A percentile compares a stretch with the other conserved stretches of the same genome.
phyloP scores from a whole-genome alignment of 2,888 invertebrate species.

The Drosophila birchii region DNA sequence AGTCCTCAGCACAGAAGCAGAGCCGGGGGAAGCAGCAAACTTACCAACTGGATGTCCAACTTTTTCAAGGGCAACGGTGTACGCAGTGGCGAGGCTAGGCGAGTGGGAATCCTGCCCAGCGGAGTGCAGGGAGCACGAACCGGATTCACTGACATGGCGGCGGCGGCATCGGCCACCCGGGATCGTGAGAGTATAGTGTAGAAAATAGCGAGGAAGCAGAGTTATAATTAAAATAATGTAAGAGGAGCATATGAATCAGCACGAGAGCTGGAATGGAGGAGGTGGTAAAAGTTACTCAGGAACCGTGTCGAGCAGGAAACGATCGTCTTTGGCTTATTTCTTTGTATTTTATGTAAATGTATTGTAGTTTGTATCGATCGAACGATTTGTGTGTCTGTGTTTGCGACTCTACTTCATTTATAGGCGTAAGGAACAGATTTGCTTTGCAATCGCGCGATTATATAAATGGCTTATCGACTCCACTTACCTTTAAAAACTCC shows the following conservation, averaged over 20 bases:
- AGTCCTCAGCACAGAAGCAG: conserved; percentile 45
- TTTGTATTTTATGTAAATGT: conserved; percentile 61
- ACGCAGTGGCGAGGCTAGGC: conserved; percentile 86
- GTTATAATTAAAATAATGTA: conserved; percentile 24
- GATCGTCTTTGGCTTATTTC: conserved; percentile 68
- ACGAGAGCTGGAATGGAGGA: conserved; percentile 13
- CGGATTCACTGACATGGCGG: conserved; percentile 82
- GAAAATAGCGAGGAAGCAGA: conserved; percentile 19
- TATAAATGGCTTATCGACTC: conserved; percentile 9
- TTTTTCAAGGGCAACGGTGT: conserved; percentile 90
- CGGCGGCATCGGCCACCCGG: conserved; percentile 60
- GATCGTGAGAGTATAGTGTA: conserved; percentile 85
- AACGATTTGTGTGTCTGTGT: conserved; percentile 39
- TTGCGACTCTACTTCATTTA: conserved; percentile 11
- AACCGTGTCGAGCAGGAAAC: conserved; percentile 74
- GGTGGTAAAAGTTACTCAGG: conserved; percentile 71
- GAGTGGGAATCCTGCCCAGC: conserved; percentile 82
- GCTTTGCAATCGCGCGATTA: conserved; percentile 6
- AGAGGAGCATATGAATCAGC: conserved; percentile 12
- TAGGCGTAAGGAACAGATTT: neutral
- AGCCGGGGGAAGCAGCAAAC: conserved; percentile 65
- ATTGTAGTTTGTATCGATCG: conserved; percentile 59
- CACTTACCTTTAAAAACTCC: conserved; percentile 2
- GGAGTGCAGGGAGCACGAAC: conserved; percentile 80
- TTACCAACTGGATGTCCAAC: conserved; percentile 90